A percentile compares a stretch with the other conserved stretches of the same genome.
These are phyloP conservation scores for Macroglossus sobrinus DNA, from an alignment of 2,113 vertebrate genomes.

Conservation along the genomic window DNA sequence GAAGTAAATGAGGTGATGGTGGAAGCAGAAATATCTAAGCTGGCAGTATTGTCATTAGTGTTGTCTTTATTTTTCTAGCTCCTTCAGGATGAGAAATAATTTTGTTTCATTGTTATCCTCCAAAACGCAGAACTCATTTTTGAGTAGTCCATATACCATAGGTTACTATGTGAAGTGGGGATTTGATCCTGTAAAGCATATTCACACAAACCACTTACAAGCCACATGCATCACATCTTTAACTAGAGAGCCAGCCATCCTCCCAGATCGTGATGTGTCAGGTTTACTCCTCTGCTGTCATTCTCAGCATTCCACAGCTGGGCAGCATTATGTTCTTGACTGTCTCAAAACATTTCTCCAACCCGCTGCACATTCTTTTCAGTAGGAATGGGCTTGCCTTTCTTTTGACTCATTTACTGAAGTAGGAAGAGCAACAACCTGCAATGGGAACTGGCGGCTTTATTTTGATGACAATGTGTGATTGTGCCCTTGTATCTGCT, in stretches of 20 bases:
- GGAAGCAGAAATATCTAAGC: background rate
- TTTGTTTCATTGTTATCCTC: background rate
- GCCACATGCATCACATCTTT: background rate
- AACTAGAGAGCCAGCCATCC: background rate
- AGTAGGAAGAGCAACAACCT: background rate
- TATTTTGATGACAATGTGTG: background rate
- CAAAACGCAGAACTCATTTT: background rate
- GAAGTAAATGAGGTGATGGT: background rate
- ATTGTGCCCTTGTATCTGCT: background rate
- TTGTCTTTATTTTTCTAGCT: background rate
- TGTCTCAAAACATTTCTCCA: background rate
- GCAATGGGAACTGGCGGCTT: background rate
- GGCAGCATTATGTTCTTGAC: background rate
- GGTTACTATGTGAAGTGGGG: rapidly evolving
- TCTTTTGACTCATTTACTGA: background rate
- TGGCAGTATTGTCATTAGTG: background rate
- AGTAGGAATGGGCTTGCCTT: background rate
- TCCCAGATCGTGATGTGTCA: rapidly evolving
- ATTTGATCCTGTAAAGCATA: rapidly evolving
- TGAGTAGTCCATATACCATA: background rate
- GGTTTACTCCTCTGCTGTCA: rapidly evolving
- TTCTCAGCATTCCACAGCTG: background rate
- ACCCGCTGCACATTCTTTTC: rapidly evolving
- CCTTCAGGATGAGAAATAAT: background rate
- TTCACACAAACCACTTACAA: background rate